These are phyloP conservation scores for Phyto melanocephala DNA, from an alignment of 2,888 invertebrate species.

Conservation along the genomic window DNA sequence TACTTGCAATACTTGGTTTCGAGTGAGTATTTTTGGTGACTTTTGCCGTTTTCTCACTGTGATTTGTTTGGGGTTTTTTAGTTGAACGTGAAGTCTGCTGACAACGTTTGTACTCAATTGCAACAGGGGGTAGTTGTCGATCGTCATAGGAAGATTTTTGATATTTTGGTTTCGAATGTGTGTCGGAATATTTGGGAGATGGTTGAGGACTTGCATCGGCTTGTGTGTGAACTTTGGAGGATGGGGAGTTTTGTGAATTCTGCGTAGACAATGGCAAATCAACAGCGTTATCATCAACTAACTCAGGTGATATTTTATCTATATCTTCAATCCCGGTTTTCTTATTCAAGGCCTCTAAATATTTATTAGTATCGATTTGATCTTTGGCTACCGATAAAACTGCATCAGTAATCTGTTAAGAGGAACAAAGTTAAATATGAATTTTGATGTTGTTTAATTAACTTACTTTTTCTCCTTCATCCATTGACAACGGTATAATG, in stretches of 20 bases:
- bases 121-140: constrained; percentile 75
- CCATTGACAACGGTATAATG: constrained; percentile 31
- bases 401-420: constrained; percentile 67
- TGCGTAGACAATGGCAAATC: constrained; percentile 45
- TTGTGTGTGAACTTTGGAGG: neutral
- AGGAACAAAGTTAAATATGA: neutral
- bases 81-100: constrained; percentile 49
- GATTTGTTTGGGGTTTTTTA: constrained; percentile 42
- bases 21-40: constrained; percentile 36
- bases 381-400: constrained; percentile 69
- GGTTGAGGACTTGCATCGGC: constrained; percentile 63
- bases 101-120: constrained; percentile 71
- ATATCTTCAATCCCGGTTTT: constrained; percentile 27
- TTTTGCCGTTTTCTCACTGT: constrained; percentile 50
- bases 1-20: constrained; percentile 59
- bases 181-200: constrained; percentile 47
- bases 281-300: constrained; percentile 59
- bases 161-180: constrained; percentile 69
- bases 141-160: constrained; percentile 76
- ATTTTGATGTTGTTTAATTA: neutral
- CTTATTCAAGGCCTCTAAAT: constrained; percentile 55
- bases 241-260: constrained; percentile 13
- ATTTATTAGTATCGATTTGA: constrained; percentile 64
- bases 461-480: constrained; percentile 47
- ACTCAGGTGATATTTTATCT: constrained; percentile 38